phyloP scores from a whole-genome alignment of 2,797 vertebrate genomes.

The Falco biarmicus region DNA sequence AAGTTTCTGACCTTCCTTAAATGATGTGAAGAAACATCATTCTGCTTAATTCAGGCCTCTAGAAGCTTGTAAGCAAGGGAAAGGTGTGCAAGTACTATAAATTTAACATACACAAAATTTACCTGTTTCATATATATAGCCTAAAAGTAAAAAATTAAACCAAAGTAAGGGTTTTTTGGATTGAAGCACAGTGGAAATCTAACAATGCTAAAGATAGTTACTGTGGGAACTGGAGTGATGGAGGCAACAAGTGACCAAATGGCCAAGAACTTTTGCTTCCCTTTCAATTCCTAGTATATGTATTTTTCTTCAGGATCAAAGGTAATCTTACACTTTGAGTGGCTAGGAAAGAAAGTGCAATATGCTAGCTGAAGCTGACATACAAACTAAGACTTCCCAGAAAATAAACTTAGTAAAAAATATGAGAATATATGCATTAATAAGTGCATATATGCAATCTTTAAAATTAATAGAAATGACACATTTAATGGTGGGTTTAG shows the following conservation, averaged over 20 bases:
- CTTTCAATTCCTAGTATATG: neutral
- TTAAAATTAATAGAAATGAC: neutral
- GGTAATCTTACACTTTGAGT: neutral
- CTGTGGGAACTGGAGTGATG: neutral
- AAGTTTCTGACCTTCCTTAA: conserved; percentile 14
- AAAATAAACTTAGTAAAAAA: neutral
- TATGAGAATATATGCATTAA: neutral
- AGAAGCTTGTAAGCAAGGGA: neutral
- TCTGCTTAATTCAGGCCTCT: neutral
- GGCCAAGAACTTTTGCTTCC: neutral
- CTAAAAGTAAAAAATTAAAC: neutral
- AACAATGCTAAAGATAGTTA: neutral
- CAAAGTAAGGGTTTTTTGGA: rapidly evolving
- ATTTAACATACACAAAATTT: neutral
- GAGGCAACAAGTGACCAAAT: neutral
- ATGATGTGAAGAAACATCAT: neutral
- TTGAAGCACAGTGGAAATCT: neutral
- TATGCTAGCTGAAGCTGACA: neutral
- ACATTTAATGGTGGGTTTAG: neutral
- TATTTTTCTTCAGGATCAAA: neutral
- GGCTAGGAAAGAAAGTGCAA: neutral
- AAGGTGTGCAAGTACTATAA: neutral
- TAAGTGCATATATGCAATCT: neutral
- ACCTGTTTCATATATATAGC: neutral
- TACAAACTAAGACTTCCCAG: neutral